phyloP scores from a whole-genome alignment of 2,888 invertebrate species.

The Pseudococcus viburni region DNA sequence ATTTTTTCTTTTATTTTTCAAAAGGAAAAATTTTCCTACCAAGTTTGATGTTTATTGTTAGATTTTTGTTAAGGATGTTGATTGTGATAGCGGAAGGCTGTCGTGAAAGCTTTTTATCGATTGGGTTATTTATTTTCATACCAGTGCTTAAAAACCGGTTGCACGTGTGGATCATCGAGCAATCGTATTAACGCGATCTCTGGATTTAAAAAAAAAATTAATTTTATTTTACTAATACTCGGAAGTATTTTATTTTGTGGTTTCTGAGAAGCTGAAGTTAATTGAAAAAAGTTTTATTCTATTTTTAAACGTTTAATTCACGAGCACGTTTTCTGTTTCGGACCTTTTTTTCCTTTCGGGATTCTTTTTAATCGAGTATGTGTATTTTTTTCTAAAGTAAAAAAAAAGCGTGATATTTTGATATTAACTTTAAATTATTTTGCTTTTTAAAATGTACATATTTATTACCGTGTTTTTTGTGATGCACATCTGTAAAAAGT shows the following conservation, averaged over 20 bases:
- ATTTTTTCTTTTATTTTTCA: not conserved
- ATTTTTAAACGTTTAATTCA: not conserved
- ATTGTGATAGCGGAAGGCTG: conserved; percentile 43
- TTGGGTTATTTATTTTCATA: not conserved
- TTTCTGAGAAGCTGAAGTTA: conserved; percentile 6
- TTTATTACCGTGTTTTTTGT: conserved; percentile 51
- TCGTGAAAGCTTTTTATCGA: conserved; percentile 34
- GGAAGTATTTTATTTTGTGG: not conserved
- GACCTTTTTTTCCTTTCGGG: not conserved
- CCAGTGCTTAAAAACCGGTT: not conserved
- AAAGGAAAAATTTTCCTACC: conserved; percentile 8
- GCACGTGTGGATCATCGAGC: no score
- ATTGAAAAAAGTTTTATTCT: not conserved
- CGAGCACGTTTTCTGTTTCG: conserved; percentile 14
- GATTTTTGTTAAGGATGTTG: conserved; percentile 17
- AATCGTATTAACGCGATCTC: no score
- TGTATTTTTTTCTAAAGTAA: not conserved
- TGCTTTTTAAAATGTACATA: conserved; percentile 54
- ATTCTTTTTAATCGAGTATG: conserved; percentile 40
- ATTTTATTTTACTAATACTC: not conserved
- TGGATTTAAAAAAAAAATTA: not conserved
- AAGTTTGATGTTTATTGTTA: conserved; percentile 34
- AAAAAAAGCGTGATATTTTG: conserved; percentile 52
- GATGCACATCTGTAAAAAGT: conserved; percentile 56
- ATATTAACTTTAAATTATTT: conserved; percentile 54